These are phyloP conservation scores for Trachymyrmex septentrionalis DNA, from an alignment of 1,140 invertebrate genomes.

Conservation along the genomic window DNA sequence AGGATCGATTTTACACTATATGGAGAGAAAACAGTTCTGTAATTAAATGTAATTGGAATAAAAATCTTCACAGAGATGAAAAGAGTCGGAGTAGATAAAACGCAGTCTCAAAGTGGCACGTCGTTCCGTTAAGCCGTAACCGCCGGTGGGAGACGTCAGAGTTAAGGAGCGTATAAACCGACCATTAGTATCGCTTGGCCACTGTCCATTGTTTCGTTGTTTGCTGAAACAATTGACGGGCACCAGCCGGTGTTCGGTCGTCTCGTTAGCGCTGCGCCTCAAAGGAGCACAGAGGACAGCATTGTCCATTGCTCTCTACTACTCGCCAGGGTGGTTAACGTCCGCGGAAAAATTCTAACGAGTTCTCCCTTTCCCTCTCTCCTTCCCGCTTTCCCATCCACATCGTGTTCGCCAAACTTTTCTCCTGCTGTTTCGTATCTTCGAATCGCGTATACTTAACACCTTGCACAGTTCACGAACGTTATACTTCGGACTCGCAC, in stretches of 20 bases:
- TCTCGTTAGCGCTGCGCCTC: slow-evolving; percentile 85
- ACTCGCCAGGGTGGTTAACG: slow-evolving; percentile 81
- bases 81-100: slow-evolving; percentile 42
- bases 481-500: neutral
- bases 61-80: neutral
- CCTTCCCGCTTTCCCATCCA: slow-evolving; percentile 51
- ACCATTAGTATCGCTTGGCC: slow-evolving; percentile 85
- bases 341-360: slow-evolving; percentile 86
- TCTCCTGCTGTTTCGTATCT: slow-evolving; percentile 30
- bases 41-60: neutral
- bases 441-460: slow-evolving; percentile 16
- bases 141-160: slow-evolving; percentile 68
- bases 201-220: slow-evolving; percentile 87
- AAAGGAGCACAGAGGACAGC: slow-evolving; percentile 83
- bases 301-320: slow-evolving; percentile 80
- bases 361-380: slow-evolving; percentile 78
- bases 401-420: neutral
- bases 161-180: slow-evolving; percentile 84
- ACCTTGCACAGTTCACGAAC: neutral
- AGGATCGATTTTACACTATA: no score
- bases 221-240: slow-evolving; percentile 87
- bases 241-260: slow-evolving; percentile 81
- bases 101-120: slow-evolving; percentile 50
- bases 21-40: neutral
- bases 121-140: slow-evolving; percentile 48